Conservation (phyloP, 1,140 invertebrate genomes). For the Belonocnema kinseyi region DNA sequence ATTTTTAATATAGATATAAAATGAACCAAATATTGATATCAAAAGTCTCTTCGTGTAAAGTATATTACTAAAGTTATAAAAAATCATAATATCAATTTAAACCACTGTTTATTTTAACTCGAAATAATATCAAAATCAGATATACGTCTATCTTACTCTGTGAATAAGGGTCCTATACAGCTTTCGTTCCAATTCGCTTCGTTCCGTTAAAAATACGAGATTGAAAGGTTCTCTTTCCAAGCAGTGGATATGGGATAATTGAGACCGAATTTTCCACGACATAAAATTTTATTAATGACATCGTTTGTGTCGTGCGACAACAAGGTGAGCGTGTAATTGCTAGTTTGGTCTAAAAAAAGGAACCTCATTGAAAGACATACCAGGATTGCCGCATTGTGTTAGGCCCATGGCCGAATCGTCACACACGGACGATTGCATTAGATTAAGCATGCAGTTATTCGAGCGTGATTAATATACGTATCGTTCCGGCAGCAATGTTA, state of each 20-base stretch:
- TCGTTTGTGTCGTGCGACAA: conserved; percentile 39
- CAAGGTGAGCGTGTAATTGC: conserved; percentile 46
- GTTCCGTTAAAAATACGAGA: no score
- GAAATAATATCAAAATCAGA: no score
- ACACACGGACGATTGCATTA: conserved; percentile 63
- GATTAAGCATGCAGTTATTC: conserved; percentile 69
- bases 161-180: no score
- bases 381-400: conserved; percentile 50
- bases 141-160: no score
- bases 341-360: conserved; percentile 31
- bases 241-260: conserved; percentile 58
- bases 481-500: not conserved
- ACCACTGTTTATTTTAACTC: no score
- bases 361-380: conserved; percentile 19
- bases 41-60: no score
- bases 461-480: conserved; percentile 62
- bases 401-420: conserved; percentile 43
- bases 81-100: no score
- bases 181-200: no score
- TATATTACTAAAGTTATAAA: no score
- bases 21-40: no score
- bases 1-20: no score
- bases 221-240: not conserved
- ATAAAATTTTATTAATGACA: conserved; percentile 71
- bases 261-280: conserved; percentile 73